These are phyloP conservation scores for Theropithecus gelada DNA, from an alignment of 2,113 vertebrate genomes.

Conservation along the genomic window DNA sequence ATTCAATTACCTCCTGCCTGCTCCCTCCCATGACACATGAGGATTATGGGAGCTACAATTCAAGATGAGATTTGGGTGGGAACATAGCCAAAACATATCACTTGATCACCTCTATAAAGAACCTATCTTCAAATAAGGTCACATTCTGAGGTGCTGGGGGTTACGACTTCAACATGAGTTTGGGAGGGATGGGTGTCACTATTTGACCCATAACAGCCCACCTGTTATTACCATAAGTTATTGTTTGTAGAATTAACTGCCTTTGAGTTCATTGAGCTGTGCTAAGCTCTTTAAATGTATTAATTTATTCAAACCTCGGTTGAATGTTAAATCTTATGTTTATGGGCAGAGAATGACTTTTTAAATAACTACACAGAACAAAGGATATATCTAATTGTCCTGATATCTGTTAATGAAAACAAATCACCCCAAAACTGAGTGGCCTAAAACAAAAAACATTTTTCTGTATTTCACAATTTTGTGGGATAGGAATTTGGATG, in stretches of 20 bases:
- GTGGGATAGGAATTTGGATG: neutral
- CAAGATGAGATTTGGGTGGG: too few species aligned
- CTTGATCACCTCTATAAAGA: neutral
- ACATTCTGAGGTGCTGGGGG: neutral
- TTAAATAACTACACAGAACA: neutral
- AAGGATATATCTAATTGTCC: neutral
- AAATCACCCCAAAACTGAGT: neutral
- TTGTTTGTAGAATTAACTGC: neutral
- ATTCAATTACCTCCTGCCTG: too few species aligned
- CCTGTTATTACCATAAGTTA: neutral
- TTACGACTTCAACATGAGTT: neutral
- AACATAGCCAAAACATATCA: too few species aligned
- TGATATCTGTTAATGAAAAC: neutral
- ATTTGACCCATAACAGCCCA: neutral
- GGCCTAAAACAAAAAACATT: neutral
- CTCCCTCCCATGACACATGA: too few species aligned
- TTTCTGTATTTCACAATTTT: neutral
- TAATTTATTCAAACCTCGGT: neutral
- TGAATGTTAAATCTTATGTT: neutral
- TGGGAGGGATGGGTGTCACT: neutral
- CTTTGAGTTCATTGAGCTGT: neutral
- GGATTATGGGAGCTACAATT: too few species aligned
- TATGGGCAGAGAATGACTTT: neutral
- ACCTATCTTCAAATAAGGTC: neutral
- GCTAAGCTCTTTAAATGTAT: neutral